Evolutionary conservation across 2,113 vertebrate genomes (phyloP), one percentile per base, ranked within the genome.

Genomic region (Octodon degus): DNA sequence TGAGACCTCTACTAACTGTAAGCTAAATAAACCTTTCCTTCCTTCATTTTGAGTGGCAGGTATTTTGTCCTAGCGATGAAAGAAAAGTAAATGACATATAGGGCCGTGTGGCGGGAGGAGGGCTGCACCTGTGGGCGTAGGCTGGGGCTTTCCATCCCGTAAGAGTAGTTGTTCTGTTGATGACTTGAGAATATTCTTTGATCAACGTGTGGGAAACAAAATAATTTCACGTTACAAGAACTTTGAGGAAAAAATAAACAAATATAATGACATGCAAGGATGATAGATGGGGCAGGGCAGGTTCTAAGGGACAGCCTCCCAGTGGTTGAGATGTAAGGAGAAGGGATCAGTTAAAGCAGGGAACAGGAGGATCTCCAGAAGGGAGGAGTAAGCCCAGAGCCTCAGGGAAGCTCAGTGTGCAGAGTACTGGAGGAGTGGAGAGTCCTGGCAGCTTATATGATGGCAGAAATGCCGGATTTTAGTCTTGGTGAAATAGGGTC

Each of bases 311-410:
- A 67, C 79, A 65, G 2, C 43, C 37, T 89, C 63, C 37, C 27
- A 2, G n/a, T 32, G n/a, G 63, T 2, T 30, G n/a, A 17, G 7
- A 34, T 16, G 0, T n/a, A n/a, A 24, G 30, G 24, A 43, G 34
- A 40, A 40, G 10, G 40, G 3, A 14, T 30, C 14, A 9, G 0
- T 40, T 20, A 67, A 34, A 58, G 60, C 20, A 7, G 0, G 20
- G 43, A 50, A 1, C 17, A 30, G 50, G 34, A 55, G 16, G 76
- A 43, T 70, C 65, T 40, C 43, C 63, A 37, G 53, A 55, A 84
- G 67, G 53, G 53, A 13, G 40, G 11, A 74, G 55, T 7, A 40
- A 85, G 68, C 2, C 5, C 22, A 62, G 30, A 76, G 19, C 16
- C 2, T 19, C 0, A 1, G 43, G 89, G 58, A 47, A 50, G 12